These are phyloP conservation scores for Colletes collaris DNA, from an alignment of 2,888 invertebrate species.

Conservation along the genomic window DNA sequence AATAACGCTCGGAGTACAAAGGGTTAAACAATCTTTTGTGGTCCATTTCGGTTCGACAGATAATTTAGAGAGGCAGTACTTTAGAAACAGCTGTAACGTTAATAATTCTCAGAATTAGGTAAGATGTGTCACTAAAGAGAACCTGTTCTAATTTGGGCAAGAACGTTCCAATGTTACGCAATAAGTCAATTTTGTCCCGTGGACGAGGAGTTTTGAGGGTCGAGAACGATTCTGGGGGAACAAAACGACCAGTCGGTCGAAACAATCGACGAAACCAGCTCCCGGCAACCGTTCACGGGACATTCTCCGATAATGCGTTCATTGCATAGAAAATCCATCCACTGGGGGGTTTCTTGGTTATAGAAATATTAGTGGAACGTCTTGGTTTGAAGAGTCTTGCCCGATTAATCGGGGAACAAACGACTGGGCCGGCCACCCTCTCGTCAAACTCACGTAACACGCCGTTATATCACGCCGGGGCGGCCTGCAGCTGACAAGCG, in stretches of 20 bases:
- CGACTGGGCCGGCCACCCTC: slow-evolving; percentile 66
- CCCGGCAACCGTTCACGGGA: slow-evolving; percentile 23
- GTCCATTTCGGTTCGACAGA: too few relatives aligned
- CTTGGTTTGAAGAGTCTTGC: slow-evolving; percentile 53
- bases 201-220: neutral
- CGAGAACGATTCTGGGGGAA: neutral
- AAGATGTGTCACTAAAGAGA: too few relatives aligned
- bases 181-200: neutral
- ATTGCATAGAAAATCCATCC: slow-evolving; percentile 17
- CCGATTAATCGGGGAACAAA: slow-evolving; percentile 65
- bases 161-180: neutral
- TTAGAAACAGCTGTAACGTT: too few relatives aligned
- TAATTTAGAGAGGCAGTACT: too few relatives aligned
- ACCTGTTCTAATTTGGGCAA: too few relatives aligned
- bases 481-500: slow-evolving; percentile 78
- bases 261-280: slow-evolving; percentile 28
- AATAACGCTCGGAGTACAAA: too few relatives aligned
- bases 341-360: slow-evolving; percentile 60
- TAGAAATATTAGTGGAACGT: slow-evolving; percentile 64
- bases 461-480: slow-evolving; percentile 76
- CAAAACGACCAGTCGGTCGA: slow-evolving; percentile 5
- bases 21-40: too few relatives aligned
- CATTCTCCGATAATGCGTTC: slow-evolving; percentile 31
- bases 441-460: slow-evolving; percentile 78
- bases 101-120: too few relatives aligned